A percentile compares a stretch with the other conserved stretches of the same genome.
Evolutionary conservation across 1,140 invertebrate species (phyloP).

Genomic region (Monochamus saltuarius): DNA sequence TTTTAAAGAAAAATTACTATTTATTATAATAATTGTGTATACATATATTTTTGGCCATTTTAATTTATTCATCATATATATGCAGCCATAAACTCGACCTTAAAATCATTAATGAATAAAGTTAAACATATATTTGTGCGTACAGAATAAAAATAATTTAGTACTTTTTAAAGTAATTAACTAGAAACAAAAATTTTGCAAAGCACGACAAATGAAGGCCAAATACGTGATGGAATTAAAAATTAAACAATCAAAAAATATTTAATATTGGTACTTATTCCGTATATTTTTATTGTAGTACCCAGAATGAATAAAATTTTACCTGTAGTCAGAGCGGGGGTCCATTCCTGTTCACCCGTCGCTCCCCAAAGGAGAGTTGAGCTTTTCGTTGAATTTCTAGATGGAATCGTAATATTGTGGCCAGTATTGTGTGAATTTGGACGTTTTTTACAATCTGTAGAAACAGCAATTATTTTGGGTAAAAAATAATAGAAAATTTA

Average conservation of each 20-base stretch:
- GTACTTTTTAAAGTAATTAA: constrained; percentile 4
- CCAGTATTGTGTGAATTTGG: constrained; percentile 29
- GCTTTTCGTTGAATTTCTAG: constrained; percentile 55
- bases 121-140: no score
- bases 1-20: no score
- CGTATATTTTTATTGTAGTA: not conserved
- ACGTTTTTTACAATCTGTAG: constrained; percentile 47
- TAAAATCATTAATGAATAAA: no score
- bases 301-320: constrained; percentile 15
- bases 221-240: no score
- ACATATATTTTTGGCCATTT: no score
- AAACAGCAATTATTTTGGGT: not conserved
- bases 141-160: not conserved
- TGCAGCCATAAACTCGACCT: no score
- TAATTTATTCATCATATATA: no score
- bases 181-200: not conserved
- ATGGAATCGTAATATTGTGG: constrained; percentile 20
- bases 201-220: no score
- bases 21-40: no score
- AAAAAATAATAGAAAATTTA: not conserved
- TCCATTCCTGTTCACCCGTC: constrained; percentile 92
- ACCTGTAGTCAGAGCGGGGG: constrained; percentile 91
- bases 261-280: not conserved
- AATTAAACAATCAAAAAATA: no score
- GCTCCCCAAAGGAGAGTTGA: constrained; percentile 84